These are phyloP conservation scores for Cotesia glomerata DNA, from an alignment of 1,140 invertebrate genomes.

Conservation along the genomic window DNA sequence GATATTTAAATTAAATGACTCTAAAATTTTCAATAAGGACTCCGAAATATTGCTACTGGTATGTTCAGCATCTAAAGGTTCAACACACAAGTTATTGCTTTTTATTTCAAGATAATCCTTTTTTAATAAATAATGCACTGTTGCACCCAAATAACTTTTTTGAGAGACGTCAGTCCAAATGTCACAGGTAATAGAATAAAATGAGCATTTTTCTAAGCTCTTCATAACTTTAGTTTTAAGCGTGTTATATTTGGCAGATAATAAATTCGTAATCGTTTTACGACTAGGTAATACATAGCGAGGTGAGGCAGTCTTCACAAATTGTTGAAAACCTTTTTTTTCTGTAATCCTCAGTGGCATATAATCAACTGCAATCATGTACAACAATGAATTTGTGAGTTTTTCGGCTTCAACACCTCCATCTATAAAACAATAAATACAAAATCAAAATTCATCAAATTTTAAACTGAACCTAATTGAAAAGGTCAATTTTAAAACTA, in stretches of 20 bases:
- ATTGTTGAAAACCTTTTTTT: constrained; percentile 44
- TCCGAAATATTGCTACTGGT: constrained; percentile 2
- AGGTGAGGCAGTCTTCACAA: constrained; percentile 35
- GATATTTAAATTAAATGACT: constrained; percentile 8
- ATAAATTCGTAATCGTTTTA: constrained; percentile 33
- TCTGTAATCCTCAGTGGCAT: constrained; percentile 33
- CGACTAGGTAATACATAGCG: constrained; percentile 39
- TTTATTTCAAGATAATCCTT: constrained; percentile 6
- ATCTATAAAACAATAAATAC: neutral
- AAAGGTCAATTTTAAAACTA: too few relatives aligned
- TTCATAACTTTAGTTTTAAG: constrained; percentile 1
- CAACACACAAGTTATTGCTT: constrained; percentile 9
- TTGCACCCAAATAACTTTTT: constrained; percentile 29
- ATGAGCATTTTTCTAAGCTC: neutral
- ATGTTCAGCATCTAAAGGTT: constrained; percentile 21
- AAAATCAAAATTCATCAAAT: too few relatives aligned
- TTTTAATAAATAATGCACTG: constrained; percentile 29
- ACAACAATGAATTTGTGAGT: constrained; percentile 35
- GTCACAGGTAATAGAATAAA: constrained; percentile 22
- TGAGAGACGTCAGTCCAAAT: constrained; percentile 30
- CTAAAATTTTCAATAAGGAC: neutral
- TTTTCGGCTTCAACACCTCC: neutral
- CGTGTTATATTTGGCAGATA: constrained; percentile 20
- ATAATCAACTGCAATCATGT: constrained; percentile 43
- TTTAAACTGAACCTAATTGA: too few relatives aligned